phyloP scores from a whole-genome alignment of 1,140 invertebrate genomes.

The Mactra quadrangularis region DNA sequence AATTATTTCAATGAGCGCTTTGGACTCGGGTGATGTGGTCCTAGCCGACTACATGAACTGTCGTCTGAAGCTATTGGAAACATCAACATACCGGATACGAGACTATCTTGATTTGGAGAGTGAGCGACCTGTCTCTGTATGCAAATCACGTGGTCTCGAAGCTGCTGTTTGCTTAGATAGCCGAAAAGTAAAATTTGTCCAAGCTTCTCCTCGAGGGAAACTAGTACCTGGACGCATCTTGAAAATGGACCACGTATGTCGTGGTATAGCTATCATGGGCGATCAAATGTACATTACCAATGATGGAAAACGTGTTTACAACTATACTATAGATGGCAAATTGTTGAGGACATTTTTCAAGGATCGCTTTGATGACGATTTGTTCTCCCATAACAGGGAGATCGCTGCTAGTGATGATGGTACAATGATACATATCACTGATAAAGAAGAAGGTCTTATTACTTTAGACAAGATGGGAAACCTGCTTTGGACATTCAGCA shows the following conservation, averaged over 20 bases:
- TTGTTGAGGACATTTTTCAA: background rate
- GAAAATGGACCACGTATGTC: conserved; percentile 10
- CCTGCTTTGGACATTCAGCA: background rate
- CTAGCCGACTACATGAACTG: conserved; percentile 15
- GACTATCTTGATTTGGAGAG: background rate
- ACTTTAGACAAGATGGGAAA: conserved; percentile 4
- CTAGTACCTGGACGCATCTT: conserved; percentile 1
- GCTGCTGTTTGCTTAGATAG: background rate
- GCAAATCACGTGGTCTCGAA: background rate
- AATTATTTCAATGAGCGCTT: background rate
- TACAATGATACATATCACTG: conserved; percentile 8
- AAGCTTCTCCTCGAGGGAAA: background rate
- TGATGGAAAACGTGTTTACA: background rate
- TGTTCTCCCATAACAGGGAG: background rate
- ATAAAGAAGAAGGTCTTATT: conserved; percentile 15
- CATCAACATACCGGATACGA: background rate
- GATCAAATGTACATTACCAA: conserved; percentile 3
- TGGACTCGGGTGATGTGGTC: background rate
- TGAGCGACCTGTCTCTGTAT: background rate
- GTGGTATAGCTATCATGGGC: background rate
- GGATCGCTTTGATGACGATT: background rate
- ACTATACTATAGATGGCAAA: background rate
- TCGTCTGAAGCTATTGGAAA: conserved; percentile 3
- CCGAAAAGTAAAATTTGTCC: background rate
- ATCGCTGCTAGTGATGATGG: background rate